Evolutionary conservation across 2,113 vertebrate species (phyloP).

Genomic region (Albula goreensis): DNA sequence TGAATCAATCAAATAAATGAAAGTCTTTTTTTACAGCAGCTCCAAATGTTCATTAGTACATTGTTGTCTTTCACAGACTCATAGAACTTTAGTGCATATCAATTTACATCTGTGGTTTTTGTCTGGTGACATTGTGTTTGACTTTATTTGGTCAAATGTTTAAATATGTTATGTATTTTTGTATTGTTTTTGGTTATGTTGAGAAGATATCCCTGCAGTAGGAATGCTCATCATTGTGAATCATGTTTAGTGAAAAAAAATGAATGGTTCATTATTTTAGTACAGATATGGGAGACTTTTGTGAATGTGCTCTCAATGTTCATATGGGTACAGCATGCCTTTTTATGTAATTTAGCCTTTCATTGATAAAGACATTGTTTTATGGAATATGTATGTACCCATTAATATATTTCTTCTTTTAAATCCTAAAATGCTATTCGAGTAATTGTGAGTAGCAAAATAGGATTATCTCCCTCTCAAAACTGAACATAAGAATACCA

Average conservation of each 20-base stretch:
- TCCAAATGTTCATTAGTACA: background rate
- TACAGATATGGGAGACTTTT: background rate
- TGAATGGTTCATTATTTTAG: background rate
- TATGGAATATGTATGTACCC: background rate
- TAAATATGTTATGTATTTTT: background rate
- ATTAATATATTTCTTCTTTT: background rate
- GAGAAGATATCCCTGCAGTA: background rate
- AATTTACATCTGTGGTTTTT: background rate
- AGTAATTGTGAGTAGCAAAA: background rate
- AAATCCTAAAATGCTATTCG: background rate
- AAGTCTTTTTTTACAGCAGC: background rate
- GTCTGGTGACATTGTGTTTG: background rate
- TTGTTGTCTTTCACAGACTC: background rate
- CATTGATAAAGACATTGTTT: background rate
- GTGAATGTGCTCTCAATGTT: background rate
- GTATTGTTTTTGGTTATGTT: background rate
- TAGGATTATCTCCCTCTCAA: background rate
- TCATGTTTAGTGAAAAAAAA: background rate
- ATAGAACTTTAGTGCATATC: background rate
- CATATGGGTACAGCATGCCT: background rate
- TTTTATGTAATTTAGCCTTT: background rate
- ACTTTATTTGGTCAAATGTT: background rate
- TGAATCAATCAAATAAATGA: background rate
- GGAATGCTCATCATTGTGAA: background rate
- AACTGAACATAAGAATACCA: background rate